Conservation (phyloP, 2,888 invertebrate genomes). For the Dryocosmus kuriphilus region DNA sequence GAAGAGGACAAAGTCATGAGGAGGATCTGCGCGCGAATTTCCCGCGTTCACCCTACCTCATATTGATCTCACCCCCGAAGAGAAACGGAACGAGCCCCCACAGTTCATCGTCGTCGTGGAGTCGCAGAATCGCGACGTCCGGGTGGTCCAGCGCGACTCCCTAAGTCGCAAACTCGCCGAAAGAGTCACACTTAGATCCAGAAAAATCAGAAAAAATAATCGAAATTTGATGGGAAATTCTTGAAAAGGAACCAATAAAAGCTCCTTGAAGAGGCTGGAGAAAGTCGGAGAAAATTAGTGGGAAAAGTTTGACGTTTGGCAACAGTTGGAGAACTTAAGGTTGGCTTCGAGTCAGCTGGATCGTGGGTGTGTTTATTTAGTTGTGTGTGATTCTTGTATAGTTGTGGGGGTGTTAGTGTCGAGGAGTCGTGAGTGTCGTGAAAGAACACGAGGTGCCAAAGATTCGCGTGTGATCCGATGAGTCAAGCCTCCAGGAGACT, state of each 20-base stretch:
- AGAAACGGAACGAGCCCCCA: constrained; percentile 58
- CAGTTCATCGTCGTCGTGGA: constrained; percentile 63
- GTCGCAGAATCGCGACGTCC: constrained; percentile 69
- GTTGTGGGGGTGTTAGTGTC: background rate
- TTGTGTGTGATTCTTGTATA: constrained; percentile 5
- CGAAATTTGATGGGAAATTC: background rate
- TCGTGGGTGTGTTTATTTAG: constrained; percentile 11
- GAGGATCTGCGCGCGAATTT: constrained; percentile 77
- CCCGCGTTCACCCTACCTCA: constrained; percentile 77
- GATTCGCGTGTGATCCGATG: constrained; percentile 22
- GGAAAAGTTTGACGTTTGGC: background rate
- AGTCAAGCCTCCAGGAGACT: constrained; percentile 8
- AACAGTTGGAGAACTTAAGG: background rate
- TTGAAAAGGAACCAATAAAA: background rate
- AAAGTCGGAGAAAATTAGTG: background rate
- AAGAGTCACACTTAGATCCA: constrained; percentile 40
- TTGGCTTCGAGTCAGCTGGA: background rate
- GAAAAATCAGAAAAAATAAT: background rate
- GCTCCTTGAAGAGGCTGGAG: background rate
- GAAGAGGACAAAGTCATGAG: constrained; percentile 54
- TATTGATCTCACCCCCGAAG: constrained; percentile 76
- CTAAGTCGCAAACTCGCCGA: constrained; percentile 25
- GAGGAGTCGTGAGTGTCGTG: constrained; percentile 2
- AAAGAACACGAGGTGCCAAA: constrained; percentile 24
- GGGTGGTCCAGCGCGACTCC: constrained; percentile 63